A percentile compares a stretch with the other conserved stretches of the same genome.
Evolutionary conservation across 1,140 invertebrate species (phyloP).

Genomic region (Odontomachus brunneus): DNA sequence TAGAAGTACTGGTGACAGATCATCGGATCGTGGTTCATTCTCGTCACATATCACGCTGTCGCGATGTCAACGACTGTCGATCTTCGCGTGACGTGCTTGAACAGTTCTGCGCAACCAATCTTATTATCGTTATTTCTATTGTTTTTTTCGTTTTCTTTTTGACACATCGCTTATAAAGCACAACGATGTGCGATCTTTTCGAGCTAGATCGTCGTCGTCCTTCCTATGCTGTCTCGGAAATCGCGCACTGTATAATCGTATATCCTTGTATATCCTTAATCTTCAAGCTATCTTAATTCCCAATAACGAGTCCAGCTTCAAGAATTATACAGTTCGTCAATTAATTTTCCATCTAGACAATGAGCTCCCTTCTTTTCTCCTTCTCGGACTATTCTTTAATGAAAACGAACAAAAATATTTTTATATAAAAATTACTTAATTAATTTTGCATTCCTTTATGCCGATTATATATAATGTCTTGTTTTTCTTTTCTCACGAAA

Average conservation of each 20-base stretch:
- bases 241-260: not conserved
- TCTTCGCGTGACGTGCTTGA: conserved; percentile 14
- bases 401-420: not conserved
- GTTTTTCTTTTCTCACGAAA: too few species aligned
- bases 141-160: not conserved
- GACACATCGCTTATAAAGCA: not conserved
- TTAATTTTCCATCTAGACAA: not conserved
- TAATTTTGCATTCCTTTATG: not conserved
- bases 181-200: not conserved
- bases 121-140: not conserved
- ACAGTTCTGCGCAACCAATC: too few species aligned
- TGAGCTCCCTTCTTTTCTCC: too few species aligned
- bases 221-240: not conserved
- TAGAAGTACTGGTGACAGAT: conserved; percentile 82
- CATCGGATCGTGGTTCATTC: conserved; percentile 80
- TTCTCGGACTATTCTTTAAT: too few species aligned
- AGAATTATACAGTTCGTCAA: not conserved
- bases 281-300: conserved; percentile 16
- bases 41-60: conserved; percentile 65
- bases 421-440: not conserved
- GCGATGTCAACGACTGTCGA: conserved; percentile 57
- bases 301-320: conserved; percentile 3
- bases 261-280: conserved; percentile 13
- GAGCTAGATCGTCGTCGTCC: not conserved
- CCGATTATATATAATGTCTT: too few species aligned